Percentiles rank a stretch among this genome's conserved stretches.
phyloP scores from a whole-genome alignment of 2,888 invertebrate genomes.

The Athrips mouffetella region DNA sequence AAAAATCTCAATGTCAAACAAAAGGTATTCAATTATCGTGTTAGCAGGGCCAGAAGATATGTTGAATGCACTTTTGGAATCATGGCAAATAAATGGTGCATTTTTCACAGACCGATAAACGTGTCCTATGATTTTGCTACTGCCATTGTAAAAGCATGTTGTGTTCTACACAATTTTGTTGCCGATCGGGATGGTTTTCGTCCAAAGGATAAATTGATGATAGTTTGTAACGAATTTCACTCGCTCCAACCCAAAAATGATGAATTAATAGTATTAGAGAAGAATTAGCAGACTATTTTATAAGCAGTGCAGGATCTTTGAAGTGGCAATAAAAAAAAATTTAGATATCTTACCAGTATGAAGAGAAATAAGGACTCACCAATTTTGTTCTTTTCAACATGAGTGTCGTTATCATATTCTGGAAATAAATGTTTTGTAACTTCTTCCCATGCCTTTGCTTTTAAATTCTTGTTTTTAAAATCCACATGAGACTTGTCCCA shows the following conservation, averaged over 20 bases:
- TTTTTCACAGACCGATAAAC: conserved; percentile 5
- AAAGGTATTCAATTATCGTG: conserved; percentile 14
- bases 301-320: background rate
- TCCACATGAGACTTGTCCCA: conserved; percentile 21
- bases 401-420: conserved; percentile 23
- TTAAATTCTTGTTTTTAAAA: conserved; percentile 19
- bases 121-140: background rate
- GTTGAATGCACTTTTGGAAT: no score
- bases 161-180: conserved; percentile 14
- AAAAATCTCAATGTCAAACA: conserved; percentile 3
- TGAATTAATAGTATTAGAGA: background rate
- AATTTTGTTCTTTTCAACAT: conserved; percentile 25
- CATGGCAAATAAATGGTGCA: conserved; percentile 11
- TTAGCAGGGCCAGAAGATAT: conserved; percentile 8
- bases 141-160: conserved; percentile 11
- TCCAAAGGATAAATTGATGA: background rate
- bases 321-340: conserved; percentile 9
- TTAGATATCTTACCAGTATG: background rate
- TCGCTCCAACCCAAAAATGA: background rate
- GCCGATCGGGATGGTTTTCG: conserved; percentile 3
- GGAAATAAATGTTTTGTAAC: conserved; percentile 22
- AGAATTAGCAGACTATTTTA: background rate
- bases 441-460: conserved; percentile 14
- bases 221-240: background rate
- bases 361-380: conserved; percentile 20